Conservation (phyloP, 1,140 invertebrate species). For the Drosophila nasuta region DNA sequence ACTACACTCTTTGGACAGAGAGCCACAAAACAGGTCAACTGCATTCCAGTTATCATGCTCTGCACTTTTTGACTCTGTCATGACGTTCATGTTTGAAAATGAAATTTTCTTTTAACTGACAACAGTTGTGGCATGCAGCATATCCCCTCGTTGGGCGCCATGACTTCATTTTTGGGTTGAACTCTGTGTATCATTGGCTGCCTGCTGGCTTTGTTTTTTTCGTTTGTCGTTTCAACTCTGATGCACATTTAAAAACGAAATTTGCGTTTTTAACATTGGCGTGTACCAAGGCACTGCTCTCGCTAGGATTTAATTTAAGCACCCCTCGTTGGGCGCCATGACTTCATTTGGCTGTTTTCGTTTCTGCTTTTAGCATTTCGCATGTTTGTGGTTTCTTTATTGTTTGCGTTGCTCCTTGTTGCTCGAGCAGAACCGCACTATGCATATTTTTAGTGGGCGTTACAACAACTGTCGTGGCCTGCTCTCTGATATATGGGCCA, state of each 20-base stretch:
- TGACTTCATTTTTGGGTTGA: slow-evolving; percentile 6
- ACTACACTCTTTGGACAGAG: not conserved
- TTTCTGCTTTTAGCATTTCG: slow-evolving; percentile 38
- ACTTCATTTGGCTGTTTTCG: slow-evolving; percentile 40
- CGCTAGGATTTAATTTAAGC: slow-evolving; percentile 30
- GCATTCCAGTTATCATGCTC: slow-evolving; percentile 15
- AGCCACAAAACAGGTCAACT: slow-evolving; percentile 9
- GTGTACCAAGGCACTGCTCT: not conserved
- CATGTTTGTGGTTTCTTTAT: slow-evolving; percentile 48
- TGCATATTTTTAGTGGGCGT: slow-evolving; percentile 50
- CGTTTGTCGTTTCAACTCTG: not conserved
- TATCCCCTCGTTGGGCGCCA: slow-evolving; percentile 41
- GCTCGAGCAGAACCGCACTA: slow-evolving; percentile 30
- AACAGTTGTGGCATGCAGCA: slow-evolving; percentile 3
- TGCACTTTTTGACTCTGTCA: slow-evolving; percentile 6
- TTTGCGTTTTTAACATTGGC: slow-evolving; percentile 13
- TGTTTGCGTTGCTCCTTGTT: slow-evolving; percentile 43
- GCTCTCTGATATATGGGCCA: slow-evolving; percentile 41
- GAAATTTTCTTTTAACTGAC: slow-evolving; percentile 20
- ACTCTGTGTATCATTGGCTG: not conserved
- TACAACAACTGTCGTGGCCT: slow-evolving; percentile 19
- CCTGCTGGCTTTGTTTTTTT: not conserved
- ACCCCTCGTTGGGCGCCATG: slow-evolving; percentile 45
- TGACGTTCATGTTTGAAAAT: slow-evolving; percentile 12
- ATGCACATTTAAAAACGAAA: slow-evolving; percentile 10